Percentiles rank a stretch among this genome's conserved stretches.
Evolutionary conservation across 2,888 invertebrate species (phyloP).

Genomic region (Aspidiotus destructor): DNA sequence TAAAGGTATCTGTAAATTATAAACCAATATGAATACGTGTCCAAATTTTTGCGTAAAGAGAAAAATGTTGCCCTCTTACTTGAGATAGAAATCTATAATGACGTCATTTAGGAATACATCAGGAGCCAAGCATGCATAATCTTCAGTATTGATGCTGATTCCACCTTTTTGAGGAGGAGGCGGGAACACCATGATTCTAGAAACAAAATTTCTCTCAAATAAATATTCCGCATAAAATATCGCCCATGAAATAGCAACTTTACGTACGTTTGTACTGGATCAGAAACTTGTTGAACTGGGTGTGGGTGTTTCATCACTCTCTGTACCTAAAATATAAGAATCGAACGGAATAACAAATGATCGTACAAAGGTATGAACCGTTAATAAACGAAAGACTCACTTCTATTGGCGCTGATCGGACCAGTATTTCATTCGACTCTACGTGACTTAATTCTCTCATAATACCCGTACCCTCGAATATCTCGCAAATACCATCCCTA

Average conservation of each 20-base stretch:
- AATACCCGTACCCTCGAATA: conserved; percentile 39
- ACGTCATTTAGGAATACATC: conserved; percentile 95
- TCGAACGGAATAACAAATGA: background rate
- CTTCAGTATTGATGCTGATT: conserved; percentile 85
- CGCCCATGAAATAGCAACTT: background rate
- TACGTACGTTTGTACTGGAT: conserved; percentile 31
- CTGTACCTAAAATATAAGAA: conserved; percentile 10
- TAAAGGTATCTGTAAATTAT: conserved; percentile 9
- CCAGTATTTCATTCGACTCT: conserved; percentile 72
- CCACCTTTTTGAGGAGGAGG: conserved; percentile 75
- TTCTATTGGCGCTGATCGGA: conserved; percentile 61
- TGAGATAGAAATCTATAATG: conserved; percentile 94
- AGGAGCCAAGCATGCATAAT: conserved; percentile 78
- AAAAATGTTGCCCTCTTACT: conserved; percentile 43
- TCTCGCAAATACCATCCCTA: conserved; percentile 43
- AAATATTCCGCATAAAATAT: background rate
- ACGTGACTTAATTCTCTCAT: conserved; percentile 61
- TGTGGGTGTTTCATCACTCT: conserved; percentile 17
- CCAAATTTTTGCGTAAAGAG: background rate
- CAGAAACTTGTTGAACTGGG: conserved; percentile 15
- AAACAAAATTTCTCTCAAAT: conserved; percentile 34
- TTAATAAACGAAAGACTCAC: background rate
- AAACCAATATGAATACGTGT: background rate
- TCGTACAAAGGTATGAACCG: background rate
- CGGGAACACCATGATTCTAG: conserved; percentile 66